Conservation (phyloP, 1,140 invertebrate genomes). For the Saccostrea echinata region DNA sequence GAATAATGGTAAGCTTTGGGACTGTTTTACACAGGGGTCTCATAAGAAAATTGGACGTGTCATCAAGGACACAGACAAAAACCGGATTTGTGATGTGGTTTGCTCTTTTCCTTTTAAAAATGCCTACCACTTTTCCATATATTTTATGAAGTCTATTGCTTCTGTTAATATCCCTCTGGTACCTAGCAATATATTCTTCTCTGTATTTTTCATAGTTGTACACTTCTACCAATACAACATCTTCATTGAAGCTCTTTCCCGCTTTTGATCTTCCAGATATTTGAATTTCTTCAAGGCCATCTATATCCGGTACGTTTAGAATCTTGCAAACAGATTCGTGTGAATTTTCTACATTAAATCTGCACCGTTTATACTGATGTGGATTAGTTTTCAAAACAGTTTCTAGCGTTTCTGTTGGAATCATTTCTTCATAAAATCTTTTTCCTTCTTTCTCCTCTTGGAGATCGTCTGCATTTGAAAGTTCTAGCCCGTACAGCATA, state of each 20-base stretch:
- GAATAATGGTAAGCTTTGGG: conserved; percentile 72
- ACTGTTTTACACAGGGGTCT: conserved; percentile 70
- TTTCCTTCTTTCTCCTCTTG: conserved; percentile 16
- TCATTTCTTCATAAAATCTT: conserved; percentile 43
- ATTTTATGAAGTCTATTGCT: not conserved
- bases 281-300: conserved; percentile 59
- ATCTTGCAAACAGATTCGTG: conserved; percentile 61
- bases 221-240: conserved; percentile 74
- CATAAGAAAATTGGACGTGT: conserved; percentile 67
- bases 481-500: not conserved
- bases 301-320: conserved; percentile 38
- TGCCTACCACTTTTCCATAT: conserved; percentile 67
- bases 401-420: conserved; percentile 9
- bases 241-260: conserved; percentile 70
- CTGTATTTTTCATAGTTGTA: conserved; percentile 47
- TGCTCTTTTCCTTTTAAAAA: conserved; percentile 57
- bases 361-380: conserved; percentile 63
- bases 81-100: conserved; percentile 64
- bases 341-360: conserved; percentile 61
- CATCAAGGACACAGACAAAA: conserved; percentile 70
- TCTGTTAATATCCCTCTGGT: conserved; percentile 23
- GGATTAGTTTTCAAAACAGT: conserved; percentile 40
- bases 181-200: conserved; percentile 39
- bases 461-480: not conserved
- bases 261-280: conserved; percentile 71